A percentile compares a stretch with the other conserved stretches of the same genome.
Evolutionary conservation across 2,888 invertebrate species (phyloP).

Genomic region (Microctonus aethiopoides): DNA sequence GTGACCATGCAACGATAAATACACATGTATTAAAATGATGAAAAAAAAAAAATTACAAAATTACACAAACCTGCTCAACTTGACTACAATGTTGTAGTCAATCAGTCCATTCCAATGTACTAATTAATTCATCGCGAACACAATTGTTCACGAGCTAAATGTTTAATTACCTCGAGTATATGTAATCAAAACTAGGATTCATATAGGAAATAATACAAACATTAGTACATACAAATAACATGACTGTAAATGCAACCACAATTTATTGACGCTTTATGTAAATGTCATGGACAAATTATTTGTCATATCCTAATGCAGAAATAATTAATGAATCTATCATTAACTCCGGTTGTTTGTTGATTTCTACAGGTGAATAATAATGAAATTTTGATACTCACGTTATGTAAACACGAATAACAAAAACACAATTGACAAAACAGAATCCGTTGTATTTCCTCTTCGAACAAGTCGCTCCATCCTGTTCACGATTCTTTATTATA

Average conservation of each 20-base stretch:
- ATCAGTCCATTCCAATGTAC: background rate
- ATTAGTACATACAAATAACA: background rate
- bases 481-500: background rate
- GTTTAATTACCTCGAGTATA: constrained; percentile 7
- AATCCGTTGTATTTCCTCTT: constrained; percentile 15
- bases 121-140: constrained; percentile 1
- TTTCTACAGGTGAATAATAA: constrained; percentile 21
- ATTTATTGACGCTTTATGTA: background rate
- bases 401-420: background rate
- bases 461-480: too few species aligned
- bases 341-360: background rate
- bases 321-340: constrained; percentile 13
- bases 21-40: background rate
- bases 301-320: constrained; percentile 8
- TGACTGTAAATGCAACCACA: background rate
- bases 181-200: background rate
- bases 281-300: constrained; percentile 7
- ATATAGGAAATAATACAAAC: background rate
- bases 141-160: background rate
- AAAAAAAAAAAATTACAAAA: constrained; percentile 8
- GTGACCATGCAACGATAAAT: constrained; percentile 14
- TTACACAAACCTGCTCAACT: constrained; percentile 33
- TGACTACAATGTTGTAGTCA: constrained; percentile 13
- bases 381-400: constrained; percentile 25
- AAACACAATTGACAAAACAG: constrained; percentile 8